Base-by-base conservation (phyloP, 2,797 vertebrate genomes). In the Glyptemys insculpta region DNA sequence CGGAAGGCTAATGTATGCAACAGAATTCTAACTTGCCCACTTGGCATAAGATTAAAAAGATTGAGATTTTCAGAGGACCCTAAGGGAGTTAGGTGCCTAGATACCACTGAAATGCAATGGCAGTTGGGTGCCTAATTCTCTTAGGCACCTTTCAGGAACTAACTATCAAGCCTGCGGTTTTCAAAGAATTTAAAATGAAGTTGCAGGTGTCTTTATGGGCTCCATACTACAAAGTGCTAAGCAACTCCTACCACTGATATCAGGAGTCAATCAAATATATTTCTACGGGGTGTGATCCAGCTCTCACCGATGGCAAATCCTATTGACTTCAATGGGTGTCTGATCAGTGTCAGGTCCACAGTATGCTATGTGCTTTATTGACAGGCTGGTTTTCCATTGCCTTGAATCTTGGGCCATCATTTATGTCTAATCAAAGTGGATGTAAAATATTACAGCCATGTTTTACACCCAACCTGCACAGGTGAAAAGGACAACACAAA, bases 291-390 rank as follows among this genome's bases (percentile, higher is more conserved):
- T 79, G 49, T 0, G 31, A 86, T 29, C 25, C 72, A 76, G 19
- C 52, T 54, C n/a, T 52, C 62, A 23, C 37, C 62, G 7, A 23
- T 83, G 50, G 2, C 0, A 62, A 87, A 18, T 19, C 49, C 49
- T 50, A 31, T 6, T 50, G 1, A 3, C 6, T 87, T 31, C 50
- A 56, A 16, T 78, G 65, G 23, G 44, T 50, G 8, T 31, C 2
- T 10, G 44, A 25, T 2, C 1, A n/a, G n/a, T n/a, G n/a, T n/a
- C n/a, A 80, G 82, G 12, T 18, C 59, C 56, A 0, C 0, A 81
- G 25, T 19, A 57, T 37, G 49, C 82, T 27, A 18, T 23, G 72
- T 50, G 31, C 23, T 12, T 5, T 1, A 5, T 52, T 0, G 0
- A 23, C 68, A 62, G 52, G 8, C 0, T 5, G 16, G 2, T 8